These are phyloP conservation scores for Carettochelys insculpta DNA, from an alignment of 2,113 vertebrate species.

Conservation along the genomic window DNA sequence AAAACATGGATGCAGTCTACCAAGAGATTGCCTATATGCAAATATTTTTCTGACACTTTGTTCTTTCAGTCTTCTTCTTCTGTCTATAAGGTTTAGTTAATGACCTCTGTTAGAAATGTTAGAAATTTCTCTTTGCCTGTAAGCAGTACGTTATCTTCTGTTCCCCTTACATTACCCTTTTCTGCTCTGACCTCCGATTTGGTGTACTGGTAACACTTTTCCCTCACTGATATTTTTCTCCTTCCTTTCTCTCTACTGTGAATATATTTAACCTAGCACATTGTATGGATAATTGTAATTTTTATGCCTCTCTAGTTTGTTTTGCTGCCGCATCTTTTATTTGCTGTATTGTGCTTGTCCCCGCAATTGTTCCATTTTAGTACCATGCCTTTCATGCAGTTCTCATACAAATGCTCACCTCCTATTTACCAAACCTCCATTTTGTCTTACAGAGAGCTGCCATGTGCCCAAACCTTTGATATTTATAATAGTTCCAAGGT, in stretches of 20 bases:
- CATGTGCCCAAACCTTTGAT: background rate
- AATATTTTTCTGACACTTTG: background rate
- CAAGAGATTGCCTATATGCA: background rate
- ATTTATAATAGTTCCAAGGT: background rate
- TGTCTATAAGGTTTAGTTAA: background rate
- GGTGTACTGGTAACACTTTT: background rate
- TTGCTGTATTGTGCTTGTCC: background rate
- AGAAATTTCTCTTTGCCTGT: background rate
- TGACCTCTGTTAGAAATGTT: background rate
- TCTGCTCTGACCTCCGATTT: background rate
- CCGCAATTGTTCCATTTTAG: background rate
- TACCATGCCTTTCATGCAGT: background rate
- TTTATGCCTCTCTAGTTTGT: background rate
- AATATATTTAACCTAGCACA: too few relatives aligned
- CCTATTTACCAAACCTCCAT: background rate
- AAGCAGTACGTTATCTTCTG: background rate
- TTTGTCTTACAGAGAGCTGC: background rate
- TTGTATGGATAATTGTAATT: background rate
- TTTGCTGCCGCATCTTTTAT: background rate
- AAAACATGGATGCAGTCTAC: background rate
- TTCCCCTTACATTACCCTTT: background rate
- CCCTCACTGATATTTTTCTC: background rate
- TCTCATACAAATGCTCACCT: background rate
- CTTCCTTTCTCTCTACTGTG: background rate
- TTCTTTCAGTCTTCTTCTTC: too few relatives aligned